Conservation (phyloP, 2,888 invertebrate species). For the Hirtodrosophila trivittata region DNA sequence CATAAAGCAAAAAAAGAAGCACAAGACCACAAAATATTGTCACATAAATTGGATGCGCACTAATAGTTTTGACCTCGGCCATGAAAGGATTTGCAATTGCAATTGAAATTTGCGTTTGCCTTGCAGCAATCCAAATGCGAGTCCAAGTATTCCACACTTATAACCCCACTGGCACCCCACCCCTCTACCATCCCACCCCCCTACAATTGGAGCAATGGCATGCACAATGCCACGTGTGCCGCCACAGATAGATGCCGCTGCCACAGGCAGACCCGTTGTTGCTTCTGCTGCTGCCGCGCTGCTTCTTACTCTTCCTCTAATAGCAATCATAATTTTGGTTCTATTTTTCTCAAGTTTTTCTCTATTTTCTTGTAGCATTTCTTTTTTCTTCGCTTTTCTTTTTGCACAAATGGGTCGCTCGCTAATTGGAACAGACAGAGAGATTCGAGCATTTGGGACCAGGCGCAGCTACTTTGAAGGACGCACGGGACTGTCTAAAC, state of each 20-base stretch:
- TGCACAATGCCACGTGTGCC: constrained; percentile 66
- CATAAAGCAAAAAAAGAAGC: too few relatives aligned
- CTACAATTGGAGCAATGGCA: constrained; percentile 60
- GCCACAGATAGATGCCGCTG: constrained; percentile 3
- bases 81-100: constrained; percentile 71
- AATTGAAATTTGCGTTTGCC: constrained; percentile 16
- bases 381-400: neutral
- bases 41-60: constrained; percentile 76
- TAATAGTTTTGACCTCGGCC: constrained; percentile 79
- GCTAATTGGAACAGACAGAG: constrained; percentile 73
- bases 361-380: neutral
- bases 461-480: constrained; percentile 64
- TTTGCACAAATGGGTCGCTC: constrained; percentile 56
- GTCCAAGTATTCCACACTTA: constrained; percentile 1
- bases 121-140: constrained; percentile 33
- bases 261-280: neutral
- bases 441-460: constrained; percentile 9
- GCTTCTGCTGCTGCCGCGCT: neutral
- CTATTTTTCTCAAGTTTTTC: constrained; percentile 13
- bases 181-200: constrained; percentile 3
- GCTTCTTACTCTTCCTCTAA: constrained; percentile 24
- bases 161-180: constrained; percentile 17
- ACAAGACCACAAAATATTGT: constrained; percentile 46
- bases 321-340: constrained; percentile 67
- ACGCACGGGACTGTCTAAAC: constrained; percentile 48